phyloP scores from a whole-genome alignment of 2,888 invertebrate species.

The Merodon equestris region DNA sequence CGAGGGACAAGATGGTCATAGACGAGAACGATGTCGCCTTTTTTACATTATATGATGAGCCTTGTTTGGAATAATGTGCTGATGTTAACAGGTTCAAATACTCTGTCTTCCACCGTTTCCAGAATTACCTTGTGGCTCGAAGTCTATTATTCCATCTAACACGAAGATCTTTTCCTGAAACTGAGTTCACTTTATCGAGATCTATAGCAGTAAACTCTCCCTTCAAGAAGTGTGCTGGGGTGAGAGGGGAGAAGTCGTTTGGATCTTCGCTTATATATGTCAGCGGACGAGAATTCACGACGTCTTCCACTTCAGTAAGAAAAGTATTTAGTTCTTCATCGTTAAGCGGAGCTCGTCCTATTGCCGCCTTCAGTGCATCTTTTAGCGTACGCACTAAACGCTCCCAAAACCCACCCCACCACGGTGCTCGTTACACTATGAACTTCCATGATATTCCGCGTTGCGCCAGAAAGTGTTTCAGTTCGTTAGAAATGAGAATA shows the following conservation, averaged over 20 bases:
- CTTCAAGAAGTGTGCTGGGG: too few species aligned
- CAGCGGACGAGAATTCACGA: conserved; percentile 7
- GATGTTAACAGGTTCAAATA: conserved; percentile 4
- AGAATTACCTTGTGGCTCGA: conserved; percentile 3
- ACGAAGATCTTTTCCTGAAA: conserved; percentile 12
- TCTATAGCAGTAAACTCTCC: not conserved
- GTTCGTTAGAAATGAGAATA: not conserved
- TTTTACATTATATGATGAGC: too few species aligned
- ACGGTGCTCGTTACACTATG: conserved; percentile 1
- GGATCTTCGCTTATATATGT: conserved; percentile 11
- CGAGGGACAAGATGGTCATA: too few species aligned
- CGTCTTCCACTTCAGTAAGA: not conserved
- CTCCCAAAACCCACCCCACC: conserved; percentile 16
- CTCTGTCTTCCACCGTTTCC: conserved; percentile 1
- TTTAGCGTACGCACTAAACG: conserved; percentile 11
- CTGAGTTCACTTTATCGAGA: not conserved
- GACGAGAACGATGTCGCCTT: too few species aligned
- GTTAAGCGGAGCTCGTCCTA: too few species aligned
- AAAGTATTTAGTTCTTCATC: too few species aligned
- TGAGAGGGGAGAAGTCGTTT: not conserved
- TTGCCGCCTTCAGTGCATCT: conserved; percentile 1
- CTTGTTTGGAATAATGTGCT: not conserved
- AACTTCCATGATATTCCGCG: not conserved
- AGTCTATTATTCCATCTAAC: not conserved
- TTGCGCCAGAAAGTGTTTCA: not conserved